These are phyloP conservation scores for Dissostichus mawsoni DNA, from an alignment of 2,113 vertebrate species.

Conservation along the genomic window DNA sequence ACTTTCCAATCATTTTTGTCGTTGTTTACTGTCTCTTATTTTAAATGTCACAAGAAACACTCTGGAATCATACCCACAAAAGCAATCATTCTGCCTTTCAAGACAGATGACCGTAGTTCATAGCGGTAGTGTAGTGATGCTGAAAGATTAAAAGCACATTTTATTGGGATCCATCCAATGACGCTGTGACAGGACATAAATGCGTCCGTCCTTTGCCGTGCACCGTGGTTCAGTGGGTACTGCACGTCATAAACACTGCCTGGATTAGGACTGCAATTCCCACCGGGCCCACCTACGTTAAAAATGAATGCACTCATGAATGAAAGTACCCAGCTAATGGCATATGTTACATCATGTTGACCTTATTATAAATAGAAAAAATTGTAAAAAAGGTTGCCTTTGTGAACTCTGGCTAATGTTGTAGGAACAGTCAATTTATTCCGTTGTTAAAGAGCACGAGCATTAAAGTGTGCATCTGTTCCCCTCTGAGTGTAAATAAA, in stretches of 20 bases:
- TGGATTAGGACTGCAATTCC: conserved; percentile 28
- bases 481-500: not conserved
- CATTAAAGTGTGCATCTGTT: not conserved
- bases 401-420: not conserved
- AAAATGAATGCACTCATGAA: conserved; percentile 50
- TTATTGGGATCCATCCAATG: conserved; percentile 31
- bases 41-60: conserved; percentile 13
- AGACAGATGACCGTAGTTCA: not conserved
- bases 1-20: conserved; percentile 10
- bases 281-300: conserved; percentile 36
- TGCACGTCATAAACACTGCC: conserved; percentile 19
- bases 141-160: conserved; percentile 44
- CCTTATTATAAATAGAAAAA: conserved; percentile 35
- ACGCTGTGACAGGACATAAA: conserved; percentile 36
- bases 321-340: conserved; percentile 44
- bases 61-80: conserved; percentile 6
- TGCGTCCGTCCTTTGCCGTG: conserved; percentile 26
- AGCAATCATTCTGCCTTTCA: not conserved
- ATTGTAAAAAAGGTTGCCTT: conserved; percentile 5
- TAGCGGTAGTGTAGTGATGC: not conserved
- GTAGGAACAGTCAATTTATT: not conserved
- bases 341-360: conserved; percentile 40
- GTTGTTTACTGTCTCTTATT: conserved; percentile 26
- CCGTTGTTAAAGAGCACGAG: not conserved
- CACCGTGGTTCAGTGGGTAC: conserved; percentile 24